Conservation (phyloP, 2,797 vertebrate genomes). For the Acanthurus leucopareius region DNA sequence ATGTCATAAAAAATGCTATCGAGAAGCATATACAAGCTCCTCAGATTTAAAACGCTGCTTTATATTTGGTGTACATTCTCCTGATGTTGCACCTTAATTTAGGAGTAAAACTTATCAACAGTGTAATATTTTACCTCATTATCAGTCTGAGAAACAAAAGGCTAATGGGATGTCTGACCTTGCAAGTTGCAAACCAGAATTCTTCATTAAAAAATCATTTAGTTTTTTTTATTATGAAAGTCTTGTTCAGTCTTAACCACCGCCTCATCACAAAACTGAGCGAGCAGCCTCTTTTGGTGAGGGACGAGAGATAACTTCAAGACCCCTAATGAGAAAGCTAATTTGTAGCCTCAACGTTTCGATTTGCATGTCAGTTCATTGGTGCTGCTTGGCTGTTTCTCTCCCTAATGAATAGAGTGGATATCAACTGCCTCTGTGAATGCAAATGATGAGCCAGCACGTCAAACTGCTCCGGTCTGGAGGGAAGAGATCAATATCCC, state of each 20-base stretch:
- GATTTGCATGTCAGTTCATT: constrained; percentile 22
- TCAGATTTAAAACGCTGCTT: too few species aligned
- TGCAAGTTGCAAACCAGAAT: neutral
- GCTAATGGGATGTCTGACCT: constrained; percentile 39
- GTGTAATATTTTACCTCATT: constrained; percentile 3
- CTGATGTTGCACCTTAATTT: neutral
- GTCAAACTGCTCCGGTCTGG: neutral
- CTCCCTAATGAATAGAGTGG: constrained; percentile 35
- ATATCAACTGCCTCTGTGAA: constrained; percentile 43
- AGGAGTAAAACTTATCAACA: neutral
- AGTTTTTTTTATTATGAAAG: constrained; percentile 3
- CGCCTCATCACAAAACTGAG: neutral
- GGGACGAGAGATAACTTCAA: constrained; percentile 21
- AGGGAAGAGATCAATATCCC: constrained; percentile 31
- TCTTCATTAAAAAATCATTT: constrained; percentile 16
- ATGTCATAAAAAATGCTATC: neutral
- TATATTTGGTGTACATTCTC: neutral
- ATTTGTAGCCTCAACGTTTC: constrained; percentile 33
- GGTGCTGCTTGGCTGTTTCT: constrained; percentile 24
- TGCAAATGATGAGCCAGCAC: constrained; percentile 50
- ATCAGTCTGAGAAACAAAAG: constrained; percentile 27
- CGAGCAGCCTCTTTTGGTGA: neutral
- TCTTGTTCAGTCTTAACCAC: neutral
- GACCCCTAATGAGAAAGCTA: constrained; percentile 37
- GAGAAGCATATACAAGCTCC: neutral